phyloP scores from a whole-genome alignment of 1,140 invertebrate genomes.

The Pseudobourletiella spinata region DNA sequence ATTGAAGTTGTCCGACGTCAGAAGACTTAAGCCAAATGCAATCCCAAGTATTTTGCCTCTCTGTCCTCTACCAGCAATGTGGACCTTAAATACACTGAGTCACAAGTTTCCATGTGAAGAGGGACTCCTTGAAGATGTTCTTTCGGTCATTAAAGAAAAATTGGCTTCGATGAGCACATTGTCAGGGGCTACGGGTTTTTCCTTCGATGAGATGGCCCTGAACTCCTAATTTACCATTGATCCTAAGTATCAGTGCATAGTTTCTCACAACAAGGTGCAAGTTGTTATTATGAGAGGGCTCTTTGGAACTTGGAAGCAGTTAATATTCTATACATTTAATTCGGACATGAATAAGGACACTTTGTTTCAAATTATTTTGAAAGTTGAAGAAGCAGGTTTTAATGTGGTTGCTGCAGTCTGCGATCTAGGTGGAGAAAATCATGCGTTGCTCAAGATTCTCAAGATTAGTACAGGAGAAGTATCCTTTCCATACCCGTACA shows the following conservation, averaged over 20 bases:
- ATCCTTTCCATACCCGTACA: conserved; percentile 11
- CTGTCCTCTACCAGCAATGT: no score
- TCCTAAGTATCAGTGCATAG: conserved; percentile 7
- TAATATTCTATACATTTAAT: conserved; percentile 28
- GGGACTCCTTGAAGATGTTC: conserved; percentile 9
- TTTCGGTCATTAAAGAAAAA: conserved; percentile 12
- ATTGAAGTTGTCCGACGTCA: no score
- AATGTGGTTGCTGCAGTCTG: not conserved
- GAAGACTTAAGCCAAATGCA: no score
- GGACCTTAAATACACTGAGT: no score
- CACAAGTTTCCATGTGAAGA: no score
- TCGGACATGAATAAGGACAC: conserved; percentile 9
- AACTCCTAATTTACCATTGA: conserved; percentile 11
- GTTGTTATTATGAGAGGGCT: conserved; percentile 23
- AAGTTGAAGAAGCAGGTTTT: conserved; percentile 12
- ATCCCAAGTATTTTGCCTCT: no score
- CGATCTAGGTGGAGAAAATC: conserved; percentile 24
- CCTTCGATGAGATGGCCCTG: conserved; percentile 31
- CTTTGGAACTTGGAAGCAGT: conserved; percentile 20
- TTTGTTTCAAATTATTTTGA: conserved; percentile 11
- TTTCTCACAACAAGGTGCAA: conserved; percentile 22
- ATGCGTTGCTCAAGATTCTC: conserved; percentile 1
- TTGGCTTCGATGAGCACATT: not conserved
- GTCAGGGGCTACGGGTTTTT: conserved; percentile 2
- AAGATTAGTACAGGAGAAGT: not conserved